phyloP scores from a whole-genome alignment of 2,797 vertebrate species.

The Chromis chromis region DNA sequence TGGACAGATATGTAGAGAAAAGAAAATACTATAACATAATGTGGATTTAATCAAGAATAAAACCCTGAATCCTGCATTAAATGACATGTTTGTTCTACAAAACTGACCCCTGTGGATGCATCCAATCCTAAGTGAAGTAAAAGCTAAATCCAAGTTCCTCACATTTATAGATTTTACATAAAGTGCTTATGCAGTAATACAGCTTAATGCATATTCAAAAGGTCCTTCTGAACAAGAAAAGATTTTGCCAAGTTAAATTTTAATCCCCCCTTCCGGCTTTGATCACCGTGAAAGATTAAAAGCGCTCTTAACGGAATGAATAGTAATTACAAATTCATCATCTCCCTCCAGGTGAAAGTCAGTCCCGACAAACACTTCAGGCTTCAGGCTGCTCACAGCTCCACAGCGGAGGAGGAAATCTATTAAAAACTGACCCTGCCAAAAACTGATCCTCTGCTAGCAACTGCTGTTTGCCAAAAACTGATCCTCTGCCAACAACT shows the following conservation, averaged over 20 bases:
- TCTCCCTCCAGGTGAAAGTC: conserved; percentile 28
- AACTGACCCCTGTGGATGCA: too few species aligned
- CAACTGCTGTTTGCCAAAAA: too few species aligned
- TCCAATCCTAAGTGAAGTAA: too few species aligned
- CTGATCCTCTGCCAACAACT: too few species aligned
- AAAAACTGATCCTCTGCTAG: too few species aligned
- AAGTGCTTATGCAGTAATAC: not conserved
- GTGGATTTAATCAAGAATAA: not conserved
- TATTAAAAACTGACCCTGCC: too few species aligned
- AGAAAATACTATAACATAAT: not conserved
- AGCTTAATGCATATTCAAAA: conserved; percentile 9
- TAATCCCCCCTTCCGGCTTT: conserved; percentile 10
- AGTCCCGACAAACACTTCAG: conserved; percentile 18
- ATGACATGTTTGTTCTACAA: not conserved
- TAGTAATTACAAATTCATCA: conserved; percentile 40
- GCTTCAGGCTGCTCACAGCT: conserved; percentile 29
- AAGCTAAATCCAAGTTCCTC: not conserved
- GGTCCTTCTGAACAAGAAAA: conserved; percentile 15
- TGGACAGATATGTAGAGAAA: not conserved
- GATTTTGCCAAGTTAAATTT: conserved; percentile 19
- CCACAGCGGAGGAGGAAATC: conserved; percentile 22
- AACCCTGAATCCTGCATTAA: not conserved
- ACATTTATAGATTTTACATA: not conserved
- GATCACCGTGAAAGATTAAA: conserved; percentile 32
- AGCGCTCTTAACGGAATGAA: conserved; percentile 19